Evolutionary conservation across 1,140 invertebrate species (phyloP).

Genomic region (Anoplophora glabripennis): DNA sequence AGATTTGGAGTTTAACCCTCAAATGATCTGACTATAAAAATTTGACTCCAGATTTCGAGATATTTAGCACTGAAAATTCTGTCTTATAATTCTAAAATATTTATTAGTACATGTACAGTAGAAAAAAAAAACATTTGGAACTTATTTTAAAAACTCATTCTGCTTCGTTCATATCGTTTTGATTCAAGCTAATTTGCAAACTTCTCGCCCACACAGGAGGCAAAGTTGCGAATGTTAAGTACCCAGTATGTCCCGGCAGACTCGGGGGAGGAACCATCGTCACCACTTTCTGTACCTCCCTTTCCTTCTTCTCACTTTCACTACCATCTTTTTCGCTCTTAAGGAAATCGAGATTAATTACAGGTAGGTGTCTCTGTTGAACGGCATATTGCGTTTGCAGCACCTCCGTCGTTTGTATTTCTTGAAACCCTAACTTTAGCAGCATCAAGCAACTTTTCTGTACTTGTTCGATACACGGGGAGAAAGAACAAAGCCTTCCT

Average conservation of each 20-base stretch:
- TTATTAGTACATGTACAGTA: too few relatives aligned
- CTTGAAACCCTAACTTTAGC: slow-evolving; percentile 69
- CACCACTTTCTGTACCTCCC: slow-evolving; percentile 58
- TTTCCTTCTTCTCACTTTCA: slow-evolving; percentile 50
- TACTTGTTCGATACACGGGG: slow-evolving; percentile 97
- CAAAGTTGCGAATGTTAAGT: slow-evolving; percentile 86
- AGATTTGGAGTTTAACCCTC: too few relatives aligned
- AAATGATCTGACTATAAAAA: too few relatives aligned
- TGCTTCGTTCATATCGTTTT: slow-evolving; percentile 3
- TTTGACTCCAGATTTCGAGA: too few relatives aligned
- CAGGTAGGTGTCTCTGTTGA: slow-evolving; percentile 65
- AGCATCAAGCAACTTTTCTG: slow-evolving; percentile 79
- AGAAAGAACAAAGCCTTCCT: slow-evolving; percentile 93
- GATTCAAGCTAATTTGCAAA: slow-evolving; percentile 22
- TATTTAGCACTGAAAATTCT: too few relatives aligned
- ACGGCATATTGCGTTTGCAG: slow-evolving; percentile 80
- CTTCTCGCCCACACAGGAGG: slow-evolving; percentile 54
- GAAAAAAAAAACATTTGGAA: too few relatives aligned
- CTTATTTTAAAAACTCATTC: too few relatives aligned
- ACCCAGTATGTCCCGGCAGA: slow-evolving; percentile 90
- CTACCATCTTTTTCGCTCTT: slow-evolving; percentile 46
- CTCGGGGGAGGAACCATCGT: slow-evolving; percentile 66
- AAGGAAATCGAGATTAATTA: slow-evolving; percentile 65
- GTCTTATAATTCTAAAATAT: too few relatives aligned
- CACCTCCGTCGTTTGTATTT: slow-evolving; percentile 85